Evolutionary conservation across 2,797 vertebrate species (phyloP).

Genomic region (Nannoperca australis): DNA sequence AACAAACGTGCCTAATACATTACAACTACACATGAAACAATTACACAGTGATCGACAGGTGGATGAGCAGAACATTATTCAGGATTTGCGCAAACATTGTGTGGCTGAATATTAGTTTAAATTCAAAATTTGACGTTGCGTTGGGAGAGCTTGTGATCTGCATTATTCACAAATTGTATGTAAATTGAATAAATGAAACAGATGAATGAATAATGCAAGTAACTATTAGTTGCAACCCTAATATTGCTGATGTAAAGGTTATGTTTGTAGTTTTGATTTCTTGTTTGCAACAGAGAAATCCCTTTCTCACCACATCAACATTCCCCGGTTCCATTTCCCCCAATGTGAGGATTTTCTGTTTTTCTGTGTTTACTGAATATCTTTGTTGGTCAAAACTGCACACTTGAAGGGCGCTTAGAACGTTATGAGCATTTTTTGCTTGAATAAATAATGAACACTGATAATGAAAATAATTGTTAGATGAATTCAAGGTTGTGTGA

Average conservation of each 20-base stretch:
- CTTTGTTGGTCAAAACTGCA: background rate
- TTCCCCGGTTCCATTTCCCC: background rate
- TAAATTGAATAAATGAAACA: background rate
- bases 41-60: background rate
- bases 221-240: background rate
- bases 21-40: background rate
- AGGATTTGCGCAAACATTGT: background rate
- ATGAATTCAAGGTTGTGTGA: background rate
- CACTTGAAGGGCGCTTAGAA: background rate
- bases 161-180: background rate
- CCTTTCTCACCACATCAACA: too few relatives aligned
- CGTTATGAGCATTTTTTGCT: background rate
- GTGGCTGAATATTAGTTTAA: background rate
- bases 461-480: background rate
- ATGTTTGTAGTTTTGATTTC: background rate
- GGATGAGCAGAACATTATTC: background rate
- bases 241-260: background rate
- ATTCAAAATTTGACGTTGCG: background rate
- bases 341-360: too few relatives aligned
- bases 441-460: background rate
- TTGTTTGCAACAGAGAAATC: slow-evolving; percentile 1
- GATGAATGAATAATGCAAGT: background rate
- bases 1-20: background rate
- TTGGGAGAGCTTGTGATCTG: background rate
- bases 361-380: background rate